Conservation (phyloP, 37 sponge, comb jelly and placozoan genomes). For the Diacarnus erythraeanus region DNA sequence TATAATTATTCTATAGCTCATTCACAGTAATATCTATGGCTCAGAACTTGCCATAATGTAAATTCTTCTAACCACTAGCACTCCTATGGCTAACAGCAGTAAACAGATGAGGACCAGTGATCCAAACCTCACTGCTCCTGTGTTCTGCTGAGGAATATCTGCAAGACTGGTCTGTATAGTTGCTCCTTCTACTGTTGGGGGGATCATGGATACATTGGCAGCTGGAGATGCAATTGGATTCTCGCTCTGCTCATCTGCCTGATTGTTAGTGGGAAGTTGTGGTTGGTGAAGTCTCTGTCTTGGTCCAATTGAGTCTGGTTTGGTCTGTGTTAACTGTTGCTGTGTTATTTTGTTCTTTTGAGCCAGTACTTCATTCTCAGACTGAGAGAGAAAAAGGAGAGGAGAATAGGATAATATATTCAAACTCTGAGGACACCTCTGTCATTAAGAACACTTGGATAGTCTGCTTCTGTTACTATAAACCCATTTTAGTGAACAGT, state of each 20-base stretch:
- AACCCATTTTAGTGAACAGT: no score
- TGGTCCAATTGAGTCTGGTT: not conserved
- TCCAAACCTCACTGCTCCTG: not conserved
- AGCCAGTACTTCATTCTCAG: conserved; percentile 47
- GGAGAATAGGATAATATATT: not conserved
- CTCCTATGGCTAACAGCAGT: conserved; percentile 3
- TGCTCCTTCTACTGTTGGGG: not conserved
- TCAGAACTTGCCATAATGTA: conserved; percentile 2
- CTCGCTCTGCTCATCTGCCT: not conserved
- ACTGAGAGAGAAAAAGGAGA: conserved; percentile 7
- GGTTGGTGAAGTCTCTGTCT: not conserved
- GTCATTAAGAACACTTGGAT: not conserved
- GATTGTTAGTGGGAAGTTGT: not conserved
- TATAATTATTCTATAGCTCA: no score
- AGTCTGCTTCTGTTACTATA: no score
- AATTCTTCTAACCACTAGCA: conserved; percentile 18
- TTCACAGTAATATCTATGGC: no score
- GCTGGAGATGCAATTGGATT: not conserved
- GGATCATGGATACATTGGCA: conserved; percentile 5
- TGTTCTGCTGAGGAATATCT: not conserved
- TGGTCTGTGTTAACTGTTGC: no score
- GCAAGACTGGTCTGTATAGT: not conserved
- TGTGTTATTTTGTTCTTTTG: conserved; percentile 9
- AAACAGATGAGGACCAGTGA: conserved; percentile 26
- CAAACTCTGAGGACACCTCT: not conserved